phyloP scores from a whole-genome alignment of 2,113 vertebrate species.

The Engraulis encrasicolus region DNA sequence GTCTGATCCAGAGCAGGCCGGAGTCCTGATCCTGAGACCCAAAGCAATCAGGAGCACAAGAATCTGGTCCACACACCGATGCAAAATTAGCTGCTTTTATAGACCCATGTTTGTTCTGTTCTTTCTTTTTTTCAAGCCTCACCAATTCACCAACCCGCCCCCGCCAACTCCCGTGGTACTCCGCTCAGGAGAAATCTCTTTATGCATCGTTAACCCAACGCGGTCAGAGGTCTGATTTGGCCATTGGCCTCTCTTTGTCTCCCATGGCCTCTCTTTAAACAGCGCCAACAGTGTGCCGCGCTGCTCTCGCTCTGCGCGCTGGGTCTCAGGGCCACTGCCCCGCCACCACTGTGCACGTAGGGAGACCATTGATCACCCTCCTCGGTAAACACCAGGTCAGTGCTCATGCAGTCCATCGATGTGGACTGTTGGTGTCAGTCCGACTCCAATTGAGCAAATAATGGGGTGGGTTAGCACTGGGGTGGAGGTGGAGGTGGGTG shows the following conservation, averaged over 20 bases:
- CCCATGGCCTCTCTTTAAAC: background rate
- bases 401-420: conserved; percentile 64
- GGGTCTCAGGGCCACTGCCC: conserved; percentile 26
- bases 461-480: conserved; percentile 49
- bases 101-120: too few relatives aligned
- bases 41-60: too few relatives aligned
- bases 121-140: too few relatives aligned
- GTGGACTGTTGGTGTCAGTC: conserved; percentile 61
- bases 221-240: background rate
- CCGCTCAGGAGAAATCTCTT: background rate
- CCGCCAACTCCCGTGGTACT: too few relatives aligned
- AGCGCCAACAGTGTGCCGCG: too few relatives aligned
- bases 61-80: too few relatives aligned
- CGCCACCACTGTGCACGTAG: conserved; percentile 19
- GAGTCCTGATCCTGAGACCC: too few relatives aligned
- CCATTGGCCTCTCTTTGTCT: background rate
- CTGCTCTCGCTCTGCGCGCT: background rate
- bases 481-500: conserved; percentile 41
- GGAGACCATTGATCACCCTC: conserved; percentile 55
- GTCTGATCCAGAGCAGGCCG: too few relatives aligned
- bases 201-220: background rate
- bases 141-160: too few relatives aligned
- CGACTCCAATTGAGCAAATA: conserved; percentile 61
- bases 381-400: conserved; percentile 68
- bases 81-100: too few relatives aligned